Evolutionary conservation across 2,113 vertebrate species (phyloP), one percentile per base, ranked within the genome.

Genomic region (Helogale parvula): DNA sequence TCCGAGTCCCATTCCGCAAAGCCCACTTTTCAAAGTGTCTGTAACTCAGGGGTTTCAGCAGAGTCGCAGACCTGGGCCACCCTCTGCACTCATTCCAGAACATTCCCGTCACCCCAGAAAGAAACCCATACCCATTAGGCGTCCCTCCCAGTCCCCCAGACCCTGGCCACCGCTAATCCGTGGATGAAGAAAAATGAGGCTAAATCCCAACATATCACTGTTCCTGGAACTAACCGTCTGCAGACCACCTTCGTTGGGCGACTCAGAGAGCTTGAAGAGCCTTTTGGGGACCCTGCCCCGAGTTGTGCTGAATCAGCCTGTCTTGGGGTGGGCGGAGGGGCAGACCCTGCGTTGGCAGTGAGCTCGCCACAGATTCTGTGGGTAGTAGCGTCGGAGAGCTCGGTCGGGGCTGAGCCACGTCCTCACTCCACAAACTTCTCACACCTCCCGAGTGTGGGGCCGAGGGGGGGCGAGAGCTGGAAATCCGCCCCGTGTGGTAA

Each of bases 381-480:
- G 77, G 21, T 0, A 0, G 69, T 16, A 0, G 10, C 3, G 29
- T 72, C 25, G 25, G 79, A 35, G 25, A 16, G 13, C 41, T 35
- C n/a, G 80, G 54, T 45, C 0, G 0, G 0, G 8, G n/a, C 50
- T 5, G 33, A 25, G 79, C 29, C 52, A 5, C 3, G 5, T 1
- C 27, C 52, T 4, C 8, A 12, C 19, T 17, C 60, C 23, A 35
- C 69, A 8, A 29, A 5, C 25, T 27, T 17, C 16, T 3, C 25
- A 57, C 4, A 5, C 38, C 47, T 69, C 15, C 0, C 7, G 8
- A 16, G 8, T 45, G 38, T 47, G 57, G 57, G 57, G n/a, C 10
- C 15, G 38, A 23, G 25, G 66, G 38, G 6, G 47, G 54, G 77
- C 0, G 1, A 41, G 54, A 83, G 35, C 57, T 77, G 50, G n/a